Evolutionary conservation across 2,113 vertebrate genomes (phyloP).

Genomic region (Holacanthus passer): DNA sequence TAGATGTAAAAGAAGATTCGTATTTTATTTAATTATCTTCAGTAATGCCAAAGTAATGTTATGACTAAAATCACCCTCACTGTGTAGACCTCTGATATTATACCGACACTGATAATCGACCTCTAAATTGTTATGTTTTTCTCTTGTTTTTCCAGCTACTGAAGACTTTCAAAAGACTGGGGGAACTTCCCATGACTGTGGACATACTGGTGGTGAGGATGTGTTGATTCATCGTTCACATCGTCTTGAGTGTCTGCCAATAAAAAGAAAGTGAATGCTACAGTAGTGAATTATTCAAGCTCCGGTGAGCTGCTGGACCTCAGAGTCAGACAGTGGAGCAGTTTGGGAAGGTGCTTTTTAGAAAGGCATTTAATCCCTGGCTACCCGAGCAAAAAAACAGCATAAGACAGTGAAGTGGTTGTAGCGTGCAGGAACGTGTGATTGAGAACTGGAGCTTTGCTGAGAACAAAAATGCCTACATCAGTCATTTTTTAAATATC

Average conservation of each 20-base stretch:
- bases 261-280: not conserved
- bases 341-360: too few species aligned
- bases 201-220: slow-evolving; percentile 94
- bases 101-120: not conserved
- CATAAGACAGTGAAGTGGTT: too few species aligned
- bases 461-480: not conserved
- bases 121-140: not conserved
- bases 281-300: not conserved
- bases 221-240: not conserved
- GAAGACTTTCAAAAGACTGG: slow-evolving; percentile 94
- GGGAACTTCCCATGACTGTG: slow-evolving; percentile 94
- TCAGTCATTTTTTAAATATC: not conserved
- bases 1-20: too few species aligned
- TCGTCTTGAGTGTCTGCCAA: not conserved
- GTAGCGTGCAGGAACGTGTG: too few species aligned
- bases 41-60: not conserved
- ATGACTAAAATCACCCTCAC: too few species aligned
- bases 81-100: not conserved
- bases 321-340: too few species aligned
- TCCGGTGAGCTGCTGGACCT: not conserved
- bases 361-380: not conserved
- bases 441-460: not conserved
- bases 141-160: slow-evolving; percentile 86
- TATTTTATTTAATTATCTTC: not conserved
- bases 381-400: not conserved